Evolutionary conservation across 2,888 invertebrate genomes (phyloP).

Genomic region (Tenodera sinensis): DNA sequence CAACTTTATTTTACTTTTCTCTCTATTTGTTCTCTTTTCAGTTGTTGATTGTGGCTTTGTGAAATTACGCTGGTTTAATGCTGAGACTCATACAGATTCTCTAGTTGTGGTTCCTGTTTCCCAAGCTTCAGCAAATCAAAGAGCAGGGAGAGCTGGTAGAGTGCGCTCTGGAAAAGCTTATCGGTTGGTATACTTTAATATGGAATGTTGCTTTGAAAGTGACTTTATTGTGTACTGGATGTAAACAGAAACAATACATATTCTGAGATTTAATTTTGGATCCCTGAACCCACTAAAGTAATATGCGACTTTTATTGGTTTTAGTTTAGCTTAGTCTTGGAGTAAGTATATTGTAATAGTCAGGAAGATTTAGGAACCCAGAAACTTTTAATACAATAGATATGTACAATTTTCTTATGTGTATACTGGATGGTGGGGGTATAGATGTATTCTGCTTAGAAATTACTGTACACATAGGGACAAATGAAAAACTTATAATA

Average conservation of each 20-base stretch:
- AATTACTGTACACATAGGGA: no score
- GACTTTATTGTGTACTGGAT: background rate
- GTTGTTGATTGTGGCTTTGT: slow-evolving; percentile 96
- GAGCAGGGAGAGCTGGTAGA: slow-evolving; percentile 90
- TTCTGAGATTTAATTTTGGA: no score
- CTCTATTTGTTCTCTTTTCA: slow-evolving; percentile 39
- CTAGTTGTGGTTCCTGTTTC: slow-evolving; percentile 80
- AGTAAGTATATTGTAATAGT: no score
- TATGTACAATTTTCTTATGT: no score
- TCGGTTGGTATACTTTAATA: slow-evolving; percentile 47
- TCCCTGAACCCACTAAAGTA: no score
- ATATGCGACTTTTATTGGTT: no score
- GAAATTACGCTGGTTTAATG: slow-evolving; percentile 86
- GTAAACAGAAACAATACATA: background rate
- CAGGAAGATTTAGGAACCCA: no score
- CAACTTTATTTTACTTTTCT: background rate
- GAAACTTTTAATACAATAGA: no score
- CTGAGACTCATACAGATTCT: slow-evolving; percentile 76
- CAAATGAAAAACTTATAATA: no score
- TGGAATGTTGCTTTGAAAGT: background rate
- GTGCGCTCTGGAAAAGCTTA: slow-evolving; percentile 80
- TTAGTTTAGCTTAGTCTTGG: no score
- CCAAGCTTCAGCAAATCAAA: slow-evolving; percentile 83
- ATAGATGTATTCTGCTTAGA: no score
- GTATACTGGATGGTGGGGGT: no score